Percentiles rank a stretch among this genome's conserved stretches.
Evolutionary conservation across 2,113 vertebrate species (phyloP).

Genomic region (Macheiramphus alcinus): DNA sequence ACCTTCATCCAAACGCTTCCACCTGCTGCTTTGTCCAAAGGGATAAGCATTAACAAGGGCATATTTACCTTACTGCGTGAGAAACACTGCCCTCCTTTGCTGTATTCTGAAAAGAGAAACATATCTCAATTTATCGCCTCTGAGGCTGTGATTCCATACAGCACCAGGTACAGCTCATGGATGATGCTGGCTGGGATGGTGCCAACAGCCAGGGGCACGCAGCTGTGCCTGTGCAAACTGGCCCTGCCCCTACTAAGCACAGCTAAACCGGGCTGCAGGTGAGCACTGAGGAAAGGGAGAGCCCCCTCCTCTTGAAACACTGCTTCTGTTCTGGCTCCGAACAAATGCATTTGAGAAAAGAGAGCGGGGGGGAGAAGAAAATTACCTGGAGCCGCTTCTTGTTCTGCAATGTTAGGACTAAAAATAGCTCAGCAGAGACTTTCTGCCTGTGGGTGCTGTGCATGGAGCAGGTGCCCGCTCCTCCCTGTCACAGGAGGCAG

Average conservation of each 20-base stretch:
- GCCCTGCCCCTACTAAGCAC: background rate
- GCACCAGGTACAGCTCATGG: fast-evolving
- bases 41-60: background rate
- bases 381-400: slow-evolving; percentile 48
- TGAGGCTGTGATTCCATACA: fast-evolving
- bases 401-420: background rate
- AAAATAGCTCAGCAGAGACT: slow-evolving; percentile 38
- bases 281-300: background rate
- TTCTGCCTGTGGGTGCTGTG: background rate
- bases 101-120: fast-evolving
- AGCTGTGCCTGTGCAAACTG: background rate
- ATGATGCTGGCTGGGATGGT: background rate
- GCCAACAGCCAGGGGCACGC: fast-evolving
- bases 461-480: background rate
- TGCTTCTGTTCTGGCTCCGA: slow-evolving; percentile 13
- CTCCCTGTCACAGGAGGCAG: background rate
- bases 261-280: background rate
- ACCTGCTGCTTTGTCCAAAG: background rate
- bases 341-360: background rate
- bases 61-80: fast-evolving
- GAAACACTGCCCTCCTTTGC: background rate
- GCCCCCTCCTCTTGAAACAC: background rate
- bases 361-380: background rate
- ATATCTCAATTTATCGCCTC: fast-evolving
- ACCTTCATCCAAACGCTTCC: background rate